Percentiles rank a stretch among this genome's conserved stretches.
Evolutionary conservation across 2,113 vertebrate species (phyloP).

Genomic region (Rousettus leschenaultii): DNA sequence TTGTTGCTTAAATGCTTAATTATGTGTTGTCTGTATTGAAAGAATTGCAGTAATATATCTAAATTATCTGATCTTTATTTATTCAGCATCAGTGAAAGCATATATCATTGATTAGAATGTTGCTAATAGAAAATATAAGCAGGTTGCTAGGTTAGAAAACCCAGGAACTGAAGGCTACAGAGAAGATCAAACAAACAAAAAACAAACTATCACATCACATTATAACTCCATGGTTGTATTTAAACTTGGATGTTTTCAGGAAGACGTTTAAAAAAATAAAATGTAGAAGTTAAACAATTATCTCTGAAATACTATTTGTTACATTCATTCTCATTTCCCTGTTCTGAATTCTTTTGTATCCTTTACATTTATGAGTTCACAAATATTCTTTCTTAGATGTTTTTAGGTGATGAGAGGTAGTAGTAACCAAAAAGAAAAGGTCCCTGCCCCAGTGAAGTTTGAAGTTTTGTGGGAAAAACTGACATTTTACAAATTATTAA

Average conservation of each 20-base stretch:
- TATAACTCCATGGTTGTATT: background rate
- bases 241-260: conserved; percentile 23
- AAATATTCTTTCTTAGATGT: background rate
- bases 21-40: background rate
- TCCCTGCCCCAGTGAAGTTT: background rate
- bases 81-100: background rate
- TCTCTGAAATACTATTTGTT: background rate
- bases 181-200: background rate
- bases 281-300: background rate
- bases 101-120: background rate
- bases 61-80: background rate
- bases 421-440: background rate
- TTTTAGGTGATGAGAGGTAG: background rate
- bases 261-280: background rate
- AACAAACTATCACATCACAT: background rate
- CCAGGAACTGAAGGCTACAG: background rate
- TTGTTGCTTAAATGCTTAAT: background rate
- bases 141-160: background rate
- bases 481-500: background rate
- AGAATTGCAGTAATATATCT: background rate
- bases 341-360: background rate
- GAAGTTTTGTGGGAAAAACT: background rate
- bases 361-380: background rate
- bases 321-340: background rate
- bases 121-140: background rate